Base-by-base conservation (phyloP, 2,797 vertebrate species). In the Amblyopsis hoosieri region DNA sequence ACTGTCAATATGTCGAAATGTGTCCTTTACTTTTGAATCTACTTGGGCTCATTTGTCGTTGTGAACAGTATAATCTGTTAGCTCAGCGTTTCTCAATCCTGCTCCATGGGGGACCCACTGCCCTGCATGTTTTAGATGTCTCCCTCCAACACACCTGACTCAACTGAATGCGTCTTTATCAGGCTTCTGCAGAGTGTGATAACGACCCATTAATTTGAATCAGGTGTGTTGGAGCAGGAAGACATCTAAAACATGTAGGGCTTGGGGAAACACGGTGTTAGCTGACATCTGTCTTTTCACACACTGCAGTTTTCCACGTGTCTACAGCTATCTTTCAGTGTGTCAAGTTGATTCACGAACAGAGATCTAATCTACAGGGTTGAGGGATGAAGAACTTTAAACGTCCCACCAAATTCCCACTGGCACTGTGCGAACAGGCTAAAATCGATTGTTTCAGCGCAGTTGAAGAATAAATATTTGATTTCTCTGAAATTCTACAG, bases 401-500 rank as follows among this genome's bases (percentile, higher is more conserved):
- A 12, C 67, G 64, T 64, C 72, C 72, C 64, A 48, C 64, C 54
- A 66, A 47, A 69, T 50, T 31, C 70, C 65, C 9, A 62, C 75
- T 66, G 66, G 66, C 70, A 69, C 72, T 63, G 65, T 67, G 63
- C 67, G 80, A 79, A 75, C 23, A 19, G 54, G 48, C 62, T 48
- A 62, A 79, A 79, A 79, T 83, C 76, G 67, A 80, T 83, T 80
- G 71, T 86, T 81, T 81, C 76, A 69, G 75, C 78, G 64, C 72
- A 74, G 69, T 74, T 72, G 77, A 72, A 76, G 71, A 76, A 75
- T 78, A 23, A 23, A 2, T 23, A 23, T 23, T 23, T 23, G 19
- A 23, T 23, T 23, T 3, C 19, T 23, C 19, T 23, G 19, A 23
- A 23, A 23, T 23, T 23, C 19, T 23, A 23, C 19, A 23, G 19